A percentile compares a stretch with the other conserved stretches of the same genome.
phyloP scores from a whole-genome alignment of 2,888 invertebrate species.

The Pollenia amentaria region DNA sequence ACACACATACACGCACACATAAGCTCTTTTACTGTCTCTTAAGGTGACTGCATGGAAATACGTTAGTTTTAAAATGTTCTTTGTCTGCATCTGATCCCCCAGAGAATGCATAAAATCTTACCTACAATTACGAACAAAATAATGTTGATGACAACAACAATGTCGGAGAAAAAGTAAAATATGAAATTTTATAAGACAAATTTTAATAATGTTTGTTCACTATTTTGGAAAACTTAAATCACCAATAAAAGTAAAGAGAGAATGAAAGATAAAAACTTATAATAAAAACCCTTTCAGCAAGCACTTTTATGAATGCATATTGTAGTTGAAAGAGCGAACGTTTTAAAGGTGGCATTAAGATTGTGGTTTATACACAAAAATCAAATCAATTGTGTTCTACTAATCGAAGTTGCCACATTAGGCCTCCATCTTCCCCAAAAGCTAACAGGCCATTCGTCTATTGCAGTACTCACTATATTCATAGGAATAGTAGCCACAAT shows the following conservation, averaged over 20 bases:
- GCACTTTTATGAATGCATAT: neutral
- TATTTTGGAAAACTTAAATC: neutral
- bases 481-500: too few species aligned
- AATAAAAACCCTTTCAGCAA: slow-evolving; percentile 21
- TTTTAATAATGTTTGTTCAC: slow-evolving; percentile 17
- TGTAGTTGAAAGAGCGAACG: neutral
- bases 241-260: neutral
- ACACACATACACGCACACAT: neutral
- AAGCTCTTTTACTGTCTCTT: slow-evolving; percentile 43
- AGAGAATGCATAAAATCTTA: slow-evolving; percentile 32
- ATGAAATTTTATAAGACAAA: slow-evolving; percentile 64
- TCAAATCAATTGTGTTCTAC: too few species aligned
- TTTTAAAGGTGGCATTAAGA: neutral
- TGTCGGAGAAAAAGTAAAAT: slow-evolving; percentile 37
- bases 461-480: too few species aligned
- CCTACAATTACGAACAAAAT: neutral
- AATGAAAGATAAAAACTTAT: neutral
- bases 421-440: too few species aligned
- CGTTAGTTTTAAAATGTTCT: neutral
- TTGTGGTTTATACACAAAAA: neutral
- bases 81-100: slow-evolving; percentile 10
- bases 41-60: neutral
- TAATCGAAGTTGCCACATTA: too few species aligned
- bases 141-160: neutral
- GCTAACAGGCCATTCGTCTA: too few species aligned